Evolutionary conservation across 2,797 vertebrate species (phyloP), one percentile per base, ranked within the genome.

Genomic region (Sus cebifrons): DNA sequence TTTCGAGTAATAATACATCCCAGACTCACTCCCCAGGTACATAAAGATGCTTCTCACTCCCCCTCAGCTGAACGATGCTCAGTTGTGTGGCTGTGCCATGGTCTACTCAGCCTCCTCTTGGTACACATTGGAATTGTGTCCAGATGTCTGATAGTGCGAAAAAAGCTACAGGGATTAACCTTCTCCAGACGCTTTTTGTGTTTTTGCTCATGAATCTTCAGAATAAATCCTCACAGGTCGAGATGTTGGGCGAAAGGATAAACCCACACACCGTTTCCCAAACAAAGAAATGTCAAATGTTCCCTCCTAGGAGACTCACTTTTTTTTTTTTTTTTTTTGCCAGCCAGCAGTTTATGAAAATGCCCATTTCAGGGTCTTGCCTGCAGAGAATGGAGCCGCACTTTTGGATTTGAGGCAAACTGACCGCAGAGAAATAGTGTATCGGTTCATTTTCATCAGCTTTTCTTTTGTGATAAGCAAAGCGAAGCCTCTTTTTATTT

Each of bases 351-450:
- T 3, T 3, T 3, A 6, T 7, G 21, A 10, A 52, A 67, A 78
- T n/a, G 4, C 15, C 36, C 4, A 1, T 36, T 79, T 81, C 62
- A 52, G 16, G 11, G 73, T 40, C 65, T 67, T 3, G 21, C 29
- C 11, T 2, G 18, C 17, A 5, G 29, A 89, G 71, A 58, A 79
- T 1, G 3, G 44, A 40, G 27, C 54, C 74, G 9, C 1, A 15
- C 58, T 56, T 21, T n/a, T 44, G 25, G 81, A 29, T 32, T 0
- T 60, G n/a, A 25, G 7, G 32, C 81, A 81, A 54, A 27, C 21
- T 13, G 40, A 40, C 62, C 10, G 6, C 54, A 49, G 36, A n/a
- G 20, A 49, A 56, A 20, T 1, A 13, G 10, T 17, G 0, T 2
- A 10, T 13, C 44, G 2, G 16, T 20, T 20, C 15, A 21, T 6